phyloP scores from a whole-genome alignment of 2,888 invertebrate genomes.

The Polyploca ridens region DNA sequence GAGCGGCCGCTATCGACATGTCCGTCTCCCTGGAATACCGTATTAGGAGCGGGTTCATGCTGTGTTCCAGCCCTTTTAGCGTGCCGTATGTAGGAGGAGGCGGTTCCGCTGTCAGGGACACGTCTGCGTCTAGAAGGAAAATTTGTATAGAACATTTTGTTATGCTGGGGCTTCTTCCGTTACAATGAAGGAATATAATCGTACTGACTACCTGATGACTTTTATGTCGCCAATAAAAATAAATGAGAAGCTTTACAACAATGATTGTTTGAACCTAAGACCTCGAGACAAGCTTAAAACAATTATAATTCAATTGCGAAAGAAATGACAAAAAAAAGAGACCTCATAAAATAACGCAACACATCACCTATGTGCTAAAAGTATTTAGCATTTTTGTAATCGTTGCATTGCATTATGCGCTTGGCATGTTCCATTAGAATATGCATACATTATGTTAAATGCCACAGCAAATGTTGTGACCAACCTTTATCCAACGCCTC shows the following conservation, averaged over 20 bases:
- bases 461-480: not conserved
- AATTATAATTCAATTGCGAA: not conserved
- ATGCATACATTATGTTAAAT: slow-evolving; percentile 4
- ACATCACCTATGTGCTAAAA: not conserved
- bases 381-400: slow-evolving; percentile 15
- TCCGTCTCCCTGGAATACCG: slow-evolving; percentile 96
- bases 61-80: slow-evolving; percentile 94
- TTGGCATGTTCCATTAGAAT: slow-evolving; percentile 8
- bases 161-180: too few relatives aligned
- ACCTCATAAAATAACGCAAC: not conserved
- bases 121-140: slow-evolving; percentile 62
- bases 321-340: not conserved
- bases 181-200: too few relatives aligned
- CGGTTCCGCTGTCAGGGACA: slow-evolving; percentile 84
- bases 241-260: too few relatives aligned
- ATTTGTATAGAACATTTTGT: not conserved
- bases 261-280: too few relatives aligned
- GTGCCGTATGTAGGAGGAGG: slow-evolving; percentile 91
- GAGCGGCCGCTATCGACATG: slow-evolving; percentile 91
- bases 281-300: not conserved
- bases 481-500: slow-evolving; percentile 88
- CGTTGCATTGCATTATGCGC: slow-evolving; percentile 45
- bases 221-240: too few relatives aligned
- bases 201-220: too few relatives aligned
- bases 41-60: slow-evolving; percentile 96